These are phyloP conservation scores for Hololepta plana DNA, from an alignment of 2,888 invertebrate genomes.

Conservation along the genomic window DNA sequence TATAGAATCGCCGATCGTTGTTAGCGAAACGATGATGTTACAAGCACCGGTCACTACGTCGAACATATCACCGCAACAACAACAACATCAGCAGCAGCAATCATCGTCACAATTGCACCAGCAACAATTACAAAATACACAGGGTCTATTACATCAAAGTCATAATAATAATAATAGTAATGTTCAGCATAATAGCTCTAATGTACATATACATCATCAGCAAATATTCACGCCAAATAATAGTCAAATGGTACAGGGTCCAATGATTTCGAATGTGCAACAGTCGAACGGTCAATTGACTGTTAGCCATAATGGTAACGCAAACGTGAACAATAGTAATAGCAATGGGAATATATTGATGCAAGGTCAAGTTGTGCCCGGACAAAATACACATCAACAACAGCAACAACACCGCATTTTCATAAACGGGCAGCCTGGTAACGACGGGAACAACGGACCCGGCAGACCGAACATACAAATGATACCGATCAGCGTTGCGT, in stretches of 20 bases:
- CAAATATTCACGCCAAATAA: slow-evolving; percentile 35
- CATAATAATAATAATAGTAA: too few species aligned
- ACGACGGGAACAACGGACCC: too few species aligned
- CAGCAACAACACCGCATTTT: slow-evolving; percentile 22
- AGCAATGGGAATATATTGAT: too few species aligned
- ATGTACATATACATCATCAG: slow-evolving; percentile 17
- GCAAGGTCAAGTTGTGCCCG: too few species aligned
- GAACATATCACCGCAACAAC: slow-evolving; percentile 15
- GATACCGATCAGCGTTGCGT: slow-evolving; percentile 17
- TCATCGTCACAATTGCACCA: slow-evolving; percentile 14
- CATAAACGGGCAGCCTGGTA: slow-evolving; percentile 22
- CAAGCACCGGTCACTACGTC: slow-evolving; percentile 19
- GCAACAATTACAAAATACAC: too few species aligned
- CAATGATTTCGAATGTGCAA: too few species aligned
- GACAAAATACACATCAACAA: too few species aligned
- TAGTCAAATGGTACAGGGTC: too few species aligned
- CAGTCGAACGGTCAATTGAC: too few species aligned
- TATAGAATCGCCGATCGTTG: slow-evolving; percentile 17
- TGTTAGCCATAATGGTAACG: too few species aligned
- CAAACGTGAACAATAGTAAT: too few species aligned
- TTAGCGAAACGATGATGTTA: slow-evolving; percentile 20
- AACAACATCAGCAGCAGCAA: slow-evolving; percentile 12
- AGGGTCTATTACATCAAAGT: too few species aligned
- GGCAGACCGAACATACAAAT: slow-evolving; percentile 24
- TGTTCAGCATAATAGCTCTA: slow-evolving; percentile 10